Base-by-base conservation (phyloP, 2,113 vertebrate species). In the Acinonyx jubatus region DNA sequence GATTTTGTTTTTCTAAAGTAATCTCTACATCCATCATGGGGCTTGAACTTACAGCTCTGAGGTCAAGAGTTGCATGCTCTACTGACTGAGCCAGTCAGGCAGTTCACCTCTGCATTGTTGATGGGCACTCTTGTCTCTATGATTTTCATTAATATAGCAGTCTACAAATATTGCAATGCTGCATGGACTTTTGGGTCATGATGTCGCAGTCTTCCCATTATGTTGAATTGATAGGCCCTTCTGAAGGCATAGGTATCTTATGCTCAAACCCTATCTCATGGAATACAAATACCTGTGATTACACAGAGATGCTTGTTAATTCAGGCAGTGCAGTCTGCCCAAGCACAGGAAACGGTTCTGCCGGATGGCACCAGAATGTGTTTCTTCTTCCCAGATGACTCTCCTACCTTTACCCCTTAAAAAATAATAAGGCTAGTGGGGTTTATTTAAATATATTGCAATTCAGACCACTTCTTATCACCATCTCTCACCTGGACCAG, bases 151-250 rank as follows among this genome's bases (percentile, higher is more conserved):
- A 27, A 27, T 14, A 29, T 91, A 16, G 50, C 27, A 52, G n/a
- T 61, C 78, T 50, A 65, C 65, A 91, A 68, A 78, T 91, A 71
- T 91, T 96, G 95, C 55, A 87, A 80, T 80, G 31, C 41, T 52
- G 14, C 19, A 29, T 15, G 69, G 89, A 84, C 63, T 93, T 90
- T 8, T 19, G 78, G 33, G 27, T 85, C 86, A 29, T n/a, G 16
- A 41, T 90, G 41, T 50, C 55, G 79, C 55, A 15, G 48, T 31
- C 76, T 79, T 68, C 33, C 1, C 38, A 68, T 90, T 74, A 23
- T 83, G 57, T 90, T 73, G 45, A 80, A 79, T 55, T n/a, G 23
- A 86, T 65, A 66, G 11, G 21, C 33, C 66, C 31, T 96, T 83
- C 69, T 65, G 92, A 86, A 68, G 52, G 29, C 23, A 16, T 19